phyloP scores from a whole-genome alignment of 2,888 invertebrate species.

The Sylvicola cinctus region DNA sequence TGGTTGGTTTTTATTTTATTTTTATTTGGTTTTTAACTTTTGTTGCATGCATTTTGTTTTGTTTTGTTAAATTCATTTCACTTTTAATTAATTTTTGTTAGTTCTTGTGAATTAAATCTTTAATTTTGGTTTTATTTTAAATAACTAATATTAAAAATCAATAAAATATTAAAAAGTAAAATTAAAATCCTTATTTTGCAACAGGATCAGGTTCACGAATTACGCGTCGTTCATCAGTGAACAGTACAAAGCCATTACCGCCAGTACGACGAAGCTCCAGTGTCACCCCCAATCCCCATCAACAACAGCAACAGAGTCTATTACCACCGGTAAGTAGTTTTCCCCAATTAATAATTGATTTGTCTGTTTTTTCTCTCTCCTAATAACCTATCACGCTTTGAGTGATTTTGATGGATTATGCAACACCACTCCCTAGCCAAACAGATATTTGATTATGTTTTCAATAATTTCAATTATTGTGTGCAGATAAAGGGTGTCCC shows the following conservation, averaged over 20 bases:
- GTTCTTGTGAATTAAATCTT: constrained; percentile 16
- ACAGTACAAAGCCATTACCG: constrained; percentile 49
- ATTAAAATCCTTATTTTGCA: constrained; percentile 2
- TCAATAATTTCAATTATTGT: no score
- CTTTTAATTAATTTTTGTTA: constrained; percentile 13
- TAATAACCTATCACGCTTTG: no score
- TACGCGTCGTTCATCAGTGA: constrained; percentile 24
- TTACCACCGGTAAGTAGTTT: constrained; percentile 18
- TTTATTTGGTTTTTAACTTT: constrained; percentile 12
- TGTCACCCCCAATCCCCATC: constrained; percentile 21
- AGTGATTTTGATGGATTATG: no score
- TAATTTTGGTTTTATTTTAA: constrained; percentile 6
- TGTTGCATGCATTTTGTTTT: no score
- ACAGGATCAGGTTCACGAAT: constrained; percentile 19
- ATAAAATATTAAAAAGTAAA: background rate
- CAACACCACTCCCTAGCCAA: no score
- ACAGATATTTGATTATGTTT: no score
- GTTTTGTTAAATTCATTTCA: constrained; percentile 5
- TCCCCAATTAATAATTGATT: background rate
- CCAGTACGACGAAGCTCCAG: constrained; percentile 65
- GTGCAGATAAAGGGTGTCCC: no score
- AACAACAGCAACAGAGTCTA: constrained; percentile 10
- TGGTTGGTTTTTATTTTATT: constrained; percentile 19
- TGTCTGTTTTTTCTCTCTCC: no score
- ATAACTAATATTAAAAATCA: background rate